Conservation (phyloP, 2,797 vertebrate species). For the Lerista edwardsae region DNA sequence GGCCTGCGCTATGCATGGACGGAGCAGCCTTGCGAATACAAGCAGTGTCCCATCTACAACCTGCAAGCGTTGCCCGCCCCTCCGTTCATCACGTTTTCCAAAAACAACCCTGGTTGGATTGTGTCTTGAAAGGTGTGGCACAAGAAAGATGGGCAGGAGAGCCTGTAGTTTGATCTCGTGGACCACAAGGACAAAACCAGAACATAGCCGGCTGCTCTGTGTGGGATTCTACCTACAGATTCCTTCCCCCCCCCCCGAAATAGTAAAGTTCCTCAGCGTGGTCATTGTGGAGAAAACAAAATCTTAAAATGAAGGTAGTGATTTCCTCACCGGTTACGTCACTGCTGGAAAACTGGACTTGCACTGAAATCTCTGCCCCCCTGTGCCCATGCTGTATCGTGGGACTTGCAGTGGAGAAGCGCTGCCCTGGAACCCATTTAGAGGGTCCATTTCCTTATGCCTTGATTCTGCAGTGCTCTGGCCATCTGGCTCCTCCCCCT, state of each 20-base stretch:
- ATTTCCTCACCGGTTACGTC: background rate
- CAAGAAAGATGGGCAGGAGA: background rate
- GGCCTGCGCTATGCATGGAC: constrained; percentile 89
- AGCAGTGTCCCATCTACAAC: constrained; percentile 87
- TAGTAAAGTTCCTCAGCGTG: background rate
- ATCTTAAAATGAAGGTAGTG: background rate
- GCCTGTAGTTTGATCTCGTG: background rate
- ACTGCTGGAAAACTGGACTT: background rate
- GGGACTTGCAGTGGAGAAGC: no score
- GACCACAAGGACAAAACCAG: background rate
- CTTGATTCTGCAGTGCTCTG: background rate
- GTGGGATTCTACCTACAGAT: background rate
- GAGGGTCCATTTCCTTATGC: background rate
- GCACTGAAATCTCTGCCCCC: background rate
- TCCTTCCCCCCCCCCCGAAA: background rate
- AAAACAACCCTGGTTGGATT: constrained; percentile 7
- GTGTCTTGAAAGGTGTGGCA: background rate
- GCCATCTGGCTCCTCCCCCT: background rate
- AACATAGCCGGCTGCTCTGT: background rate
- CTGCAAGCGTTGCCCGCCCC: constrained; percentile 80
- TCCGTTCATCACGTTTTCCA: constrained; percentile 74
- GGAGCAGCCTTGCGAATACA: constrained; percentile 89
- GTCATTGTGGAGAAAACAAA: background rate
- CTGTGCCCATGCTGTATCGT: no score
- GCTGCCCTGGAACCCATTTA: background rate